Percentiles rank a stretch among this genome's conserved stretches.
phyloP scores from a whole-genome alignment of 2,113 vertebrate species.

The Budorcas taxicolor region DNA sequence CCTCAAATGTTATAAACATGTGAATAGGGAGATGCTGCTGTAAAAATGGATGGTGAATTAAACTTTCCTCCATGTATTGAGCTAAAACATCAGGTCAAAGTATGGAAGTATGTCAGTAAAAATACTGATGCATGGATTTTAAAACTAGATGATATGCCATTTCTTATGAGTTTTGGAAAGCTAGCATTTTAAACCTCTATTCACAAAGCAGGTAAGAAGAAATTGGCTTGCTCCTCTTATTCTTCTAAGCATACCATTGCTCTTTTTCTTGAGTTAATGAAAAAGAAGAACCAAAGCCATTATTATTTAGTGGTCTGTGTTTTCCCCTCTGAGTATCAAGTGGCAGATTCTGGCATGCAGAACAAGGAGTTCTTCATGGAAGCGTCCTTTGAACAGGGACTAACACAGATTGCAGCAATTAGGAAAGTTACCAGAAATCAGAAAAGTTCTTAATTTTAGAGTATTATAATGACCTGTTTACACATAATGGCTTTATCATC shows the following conservation, averaged over 20 bases:
- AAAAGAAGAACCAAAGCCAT: not conserved
- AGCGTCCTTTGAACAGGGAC: not conserved
- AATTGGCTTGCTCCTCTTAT: not conserved
- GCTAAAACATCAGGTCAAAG: not conserved
- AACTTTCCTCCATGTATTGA: not conserved
- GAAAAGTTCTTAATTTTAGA: not conserved
- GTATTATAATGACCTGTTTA: not conserved
- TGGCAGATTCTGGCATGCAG: not conserved
- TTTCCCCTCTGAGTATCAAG: not conserved
- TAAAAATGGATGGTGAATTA: not conserved
- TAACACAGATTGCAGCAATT: not conserved
- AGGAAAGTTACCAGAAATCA: not conserved
- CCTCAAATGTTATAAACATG: not conserved
- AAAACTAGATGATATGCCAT: not conserved
- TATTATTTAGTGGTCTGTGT: not conserved
- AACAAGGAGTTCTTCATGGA: not conserved
- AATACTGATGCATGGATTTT: not conserved
- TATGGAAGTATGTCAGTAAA: not conserved
- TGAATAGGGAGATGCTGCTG: not conserved
- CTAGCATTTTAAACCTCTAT: not conserved
- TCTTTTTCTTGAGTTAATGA: not conserved
- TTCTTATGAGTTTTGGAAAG: not conserved
- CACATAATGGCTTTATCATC: not conserved
- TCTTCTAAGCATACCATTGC: not conserved
- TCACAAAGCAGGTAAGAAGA: not conserved